Conservation (phyloP, 1,140 invertebrate species). For the Phocides pigmalion region DNA sequence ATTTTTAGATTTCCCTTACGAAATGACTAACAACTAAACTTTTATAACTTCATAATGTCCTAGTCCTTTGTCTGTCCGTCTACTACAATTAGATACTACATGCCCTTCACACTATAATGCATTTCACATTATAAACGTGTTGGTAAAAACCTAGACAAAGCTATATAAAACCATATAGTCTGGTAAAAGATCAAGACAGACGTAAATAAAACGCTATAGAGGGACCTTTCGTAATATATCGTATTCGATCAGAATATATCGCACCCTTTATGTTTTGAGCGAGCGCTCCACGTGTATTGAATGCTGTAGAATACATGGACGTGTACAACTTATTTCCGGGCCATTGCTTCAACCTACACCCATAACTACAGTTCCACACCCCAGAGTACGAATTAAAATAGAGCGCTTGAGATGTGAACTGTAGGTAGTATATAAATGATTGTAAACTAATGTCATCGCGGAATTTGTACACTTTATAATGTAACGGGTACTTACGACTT, state of each 20-base stretch:
- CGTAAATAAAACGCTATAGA: background rate
- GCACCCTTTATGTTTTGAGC: constrained; percentile 7
- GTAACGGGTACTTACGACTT: too few relatives aligned
- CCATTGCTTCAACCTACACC: constrained; percentile 30
- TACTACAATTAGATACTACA: too few relatives aligned
- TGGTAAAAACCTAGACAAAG: too few relatives aligned
- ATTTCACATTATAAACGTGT: too few relatives aligned
- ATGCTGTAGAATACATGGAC: constrained; percentile 8
- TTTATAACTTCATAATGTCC: too few relatives aligned
- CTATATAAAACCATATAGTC: background rate
- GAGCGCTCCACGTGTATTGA: constrained; percentile 8
- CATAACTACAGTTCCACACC: constrained; percentile 20
- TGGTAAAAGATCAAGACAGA: background rate
- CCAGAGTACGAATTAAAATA: background rate
- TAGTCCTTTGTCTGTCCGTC: too few relatives aligned
- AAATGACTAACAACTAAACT: too few relatives aligned
- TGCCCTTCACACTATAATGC: too few relatives aligned
- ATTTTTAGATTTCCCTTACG: too few relatives aligned
- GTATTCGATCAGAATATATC: constrained; percentile 11
- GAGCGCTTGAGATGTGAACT: background rate
- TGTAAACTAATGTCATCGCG: too few relatives aligned
- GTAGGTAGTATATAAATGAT: too few relatives aligned
- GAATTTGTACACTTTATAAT: too few relatives aligned
- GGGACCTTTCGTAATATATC: background rate
- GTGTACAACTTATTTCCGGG: constrained; percentile 33